These are phyloP conservation scores for Ranitomeya imitator DNA, from an alignment of 2,113 vertebrate species.

Conservation along the genomic window DNA sequence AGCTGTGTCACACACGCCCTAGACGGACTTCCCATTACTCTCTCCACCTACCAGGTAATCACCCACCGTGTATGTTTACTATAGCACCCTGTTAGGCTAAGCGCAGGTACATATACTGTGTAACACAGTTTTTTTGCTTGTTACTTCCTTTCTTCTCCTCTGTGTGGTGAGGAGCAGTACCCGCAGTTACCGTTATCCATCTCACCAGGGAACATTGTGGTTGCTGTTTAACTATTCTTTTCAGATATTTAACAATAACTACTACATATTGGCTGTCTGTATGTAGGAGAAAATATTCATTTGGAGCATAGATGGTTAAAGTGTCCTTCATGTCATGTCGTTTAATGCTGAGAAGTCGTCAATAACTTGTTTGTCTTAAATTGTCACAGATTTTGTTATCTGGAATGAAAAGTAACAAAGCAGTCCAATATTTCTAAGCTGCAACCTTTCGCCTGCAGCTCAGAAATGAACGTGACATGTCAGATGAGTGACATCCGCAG, in stretches of 20 bases:
- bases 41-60: no score
- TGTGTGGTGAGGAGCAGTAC: no score
- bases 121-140: no score
- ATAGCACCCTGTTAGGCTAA: no score
- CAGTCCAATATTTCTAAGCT: slow-evolving; percentile 8
- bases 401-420: slow-evolving; percentile 42
- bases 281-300: not conserved
- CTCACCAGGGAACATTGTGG: no score
- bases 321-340: slow-evolving; percentile 15
- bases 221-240: no score
- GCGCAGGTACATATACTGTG: no score
- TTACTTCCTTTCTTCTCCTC: no score
- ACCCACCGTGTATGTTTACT: no score
- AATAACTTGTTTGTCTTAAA: slow-evolving; percentile 28
- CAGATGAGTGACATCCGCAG: not conserved
- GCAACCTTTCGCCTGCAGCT: slow-evolving; percentile 14
- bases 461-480: not conserved
- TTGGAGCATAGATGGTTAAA: slow-evolving; percentile 23
- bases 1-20: no score
- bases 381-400: slow-evolving; percentile 22
- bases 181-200: no score
- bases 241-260: not conserved
- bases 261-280: not conserved
- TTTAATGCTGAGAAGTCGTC: slow-evolving; percentile 8
- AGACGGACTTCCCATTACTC: no score